These are phyloP conservation scores for Procavia capensis DNA, from an alignment of 2,113 vertebrate species.

Conservation along the genomic window DNA sequence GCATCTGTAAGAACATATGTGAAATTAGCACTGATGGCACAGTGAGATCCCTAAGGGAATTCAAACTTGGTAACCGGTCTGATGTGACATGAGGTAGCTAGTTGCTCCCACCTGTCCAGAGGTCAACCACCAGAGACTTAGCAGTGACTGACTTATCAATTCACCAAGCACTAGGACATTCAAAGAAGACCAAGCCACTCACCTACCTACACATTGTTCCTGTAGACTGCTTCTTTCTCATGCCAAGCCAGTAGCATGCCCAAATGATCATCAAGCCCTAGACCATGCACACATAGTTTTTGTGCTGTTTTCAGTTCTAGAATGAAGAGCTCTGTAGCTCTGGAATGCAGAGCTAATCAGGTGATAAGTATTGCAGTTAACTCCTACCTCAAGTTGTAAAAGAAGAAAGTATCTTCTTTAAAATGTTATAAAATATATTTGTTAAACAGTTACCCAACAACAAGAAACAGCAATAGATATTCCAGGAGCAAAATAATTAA, in stretches of 20 bases:
- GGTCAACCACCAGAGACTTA: fast-evolving
- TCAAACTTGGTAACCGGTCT: not conserved
- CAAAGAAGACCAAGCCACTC: not conserved
- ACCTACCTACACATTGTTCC: not conserved
- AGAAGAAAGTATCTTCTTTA: not conserved
- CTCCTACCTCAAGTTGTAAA: not conserved
- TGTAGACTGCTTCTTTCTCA: not conserved
- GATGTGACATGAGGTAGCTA: not conserved
- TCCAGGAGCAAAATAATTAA: not conserved
- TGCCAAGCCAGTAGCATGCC: not conserved
- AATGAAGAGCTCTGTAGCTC: not conserved
- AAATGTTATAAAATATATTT: too few relatives aligned
- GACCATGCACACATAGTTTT: not conserved
- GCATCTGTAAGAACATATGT: not conserved
- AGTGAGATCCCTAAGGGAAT: not conserved
- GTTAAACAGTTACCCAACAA: too few relatives aligned
- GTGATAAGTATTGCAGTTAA: not conserved
- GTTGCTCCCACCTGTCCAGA: not conserved
- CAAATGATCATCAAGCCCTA: not conserved
- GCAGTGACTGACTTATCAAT: not conserved
- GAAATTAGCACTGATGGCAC: not conserved
- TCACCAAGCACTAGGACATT: fast-evolving
- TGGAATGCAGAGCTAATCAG: not conserved
- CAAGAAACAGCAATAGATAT: not conserved
- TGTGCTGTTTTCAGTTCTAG: not conserved